Evolutionary conservation across 2,113 vertebrate genomes (phyloP).

Genomic region (Microtus richardsoni): DNA sequence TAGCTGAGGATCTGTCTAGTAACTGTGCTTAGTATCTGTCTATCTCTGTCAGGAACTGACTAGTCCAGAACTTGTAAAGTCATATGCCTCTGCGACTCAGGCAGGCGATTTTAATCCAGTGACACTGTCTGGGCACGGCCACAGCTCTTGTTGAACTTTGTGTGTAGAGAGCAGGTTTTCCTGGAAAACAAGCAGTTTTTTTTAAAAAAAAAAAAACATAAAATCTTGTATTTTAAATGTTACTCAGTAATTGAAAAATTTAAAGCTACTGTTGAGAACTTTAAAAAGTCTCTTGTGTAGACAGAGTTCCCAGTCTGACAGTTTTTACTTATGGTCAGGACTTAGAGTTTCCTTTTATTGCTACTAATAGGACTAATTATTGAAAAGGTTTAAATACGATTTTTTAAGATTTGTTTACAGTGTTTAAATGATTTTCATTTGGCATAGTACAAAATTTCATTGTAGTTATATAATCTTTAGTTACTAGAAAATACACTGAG

Average conservation of each 20-base stretch:
- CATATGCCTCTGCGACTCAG: background rate
- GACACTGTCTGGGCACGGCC: background rate
- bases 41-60: background rate
- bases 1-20: background rate
- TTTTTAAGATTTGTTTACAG: background rate
- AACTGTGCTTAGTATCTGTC: background rate
- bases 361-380: slow-evolving; percentile 9
- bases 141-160: slow-evolving; percentile 1
- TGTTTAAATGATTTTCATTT: slow-evolving; percentile 42
- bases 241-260: slow-evolving; percentile 20
- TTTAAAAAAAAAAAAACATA: background rate
- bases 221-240: slow-evolving; percentile 49
- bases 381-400: slow-evolving; percentile 23
- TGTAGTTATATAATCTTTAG: background rate
- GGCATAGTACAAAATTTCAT: background rate
- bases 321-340: background rate
- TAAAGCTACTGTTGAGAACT: slow-evolving; percentile 20
- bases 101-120: background rate
- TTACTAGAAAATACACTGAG: background rate
- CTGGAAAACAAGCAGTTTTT: slow-evolving; percentile 8
- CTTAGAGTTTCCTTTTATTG: background rate
- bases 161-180: background rate
- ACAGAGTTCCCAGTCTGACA: background rate
- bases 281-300: background rate
- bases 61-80: background rate